Evolutionary conservation across 2,113 vertebrate genomes (phyloP).

Genomic region (Ictidomys tridecemlineatus): DNA sequence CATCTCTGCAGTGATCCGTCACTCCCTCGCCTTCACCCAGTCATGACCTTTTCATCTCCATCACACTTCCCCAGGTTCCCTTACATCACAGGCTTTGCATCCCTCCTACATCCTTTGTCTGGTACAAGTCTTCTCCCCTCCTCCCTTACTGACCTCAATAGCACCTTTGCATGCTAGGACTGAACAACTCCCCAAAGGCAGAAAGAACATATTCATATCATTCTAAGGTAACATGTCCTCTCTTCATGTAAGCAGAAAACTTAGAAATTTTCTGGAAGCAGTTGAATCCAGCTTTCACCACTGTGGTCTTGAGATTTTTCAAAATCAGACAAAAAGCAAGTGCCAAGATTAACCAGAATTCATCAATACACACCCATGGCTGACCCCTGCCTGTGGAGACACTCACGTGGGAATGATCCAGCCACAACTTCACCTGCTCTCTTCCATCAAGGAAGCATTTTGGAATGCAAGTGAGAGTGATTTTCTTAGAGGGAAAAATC

Average conservation of each 20-base stretch:
- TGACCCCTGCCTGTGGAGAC: not conserved
- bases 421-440: not conserved
- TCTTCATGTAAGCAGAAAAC: not conserved
- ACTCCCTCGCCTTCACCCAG: not conserved
- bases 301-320: conserved; percentile 2
- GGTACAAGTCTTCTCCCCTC: not conserved
- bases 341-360: not conserved
- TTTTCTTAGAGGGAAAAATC: not conserved
- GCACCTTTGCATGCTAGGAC: not conserved
- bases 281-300: not conserved
- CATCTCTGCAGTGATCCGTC: not conserved
- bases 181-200: not conserved
- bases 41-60: not conserved
- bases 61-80: not conserved
- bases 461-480: not conserved
- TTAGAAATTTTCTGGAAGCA: not conserved
- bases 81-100: not conserved
- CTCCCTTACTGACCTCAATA: not conserved
- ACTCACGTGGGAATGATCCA: not conserved
- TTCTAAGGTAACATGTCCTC: not conserved
- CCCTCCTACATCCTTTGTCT: not conserved
- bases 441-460: not conserved
- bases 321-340: not conserved
- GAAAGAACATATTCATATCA: not conserved
- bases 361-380: not conserved